phyloP scores from a whole-genome alignment of 2,888 invertebrate genomes.

The Ferrisia virgata region DNA sequence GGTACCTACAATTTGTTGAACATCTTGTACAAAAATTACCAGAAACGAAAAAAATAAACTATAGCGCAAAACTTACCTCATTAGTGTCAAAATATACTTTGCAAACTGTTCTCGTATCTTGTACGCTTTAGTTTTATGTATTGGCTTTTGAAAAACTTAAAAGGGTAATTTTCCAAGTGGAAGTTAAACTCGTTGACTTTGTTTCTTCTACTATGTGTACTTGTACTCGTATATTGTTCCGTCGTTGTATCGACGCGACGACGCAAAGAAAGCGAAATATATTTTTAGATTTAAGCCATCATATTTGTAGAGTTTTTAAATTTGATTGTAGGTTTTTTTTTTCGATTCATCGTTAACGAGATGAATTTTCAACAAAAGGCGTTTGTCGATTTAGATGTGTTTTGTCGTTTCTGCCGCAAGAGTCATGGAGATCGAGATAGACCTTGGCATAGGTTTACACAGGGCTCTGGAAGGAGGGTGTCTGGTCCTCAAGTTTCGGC shows the following conservation, averaged over 20 bases:
- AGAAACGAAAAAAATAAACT: slow-evolving; percentile 7
- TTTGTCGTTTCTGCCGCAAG: not conserved
- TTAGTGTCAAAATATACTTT: slow-evolving; percentile 32
- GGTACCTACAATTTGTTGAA: not conserved
- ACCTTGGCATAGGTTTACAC: no score
- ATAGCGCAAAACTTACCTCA: slow-evolving; percentile 24
- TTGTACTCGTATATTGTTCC: not conserved
- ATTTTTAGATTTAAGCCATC: not conserved
- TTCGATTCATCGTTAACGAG: slow-evolving; percentile 19
- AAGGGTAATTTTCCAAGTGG: slow-evolving; percentile 29
- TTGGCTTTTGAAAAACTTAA: slow-evolving; percentile 27
- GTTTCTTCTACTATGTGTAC: not conserved
- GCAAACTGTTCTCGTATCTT: not conserved
- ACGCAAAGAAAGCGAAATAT: not conserved
- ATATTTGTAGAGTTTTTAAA: slow-evolving; percentile 17
- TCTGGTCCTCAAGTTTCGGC: no score
- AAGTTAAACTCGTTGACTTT: slow-evolving; percentile 25
- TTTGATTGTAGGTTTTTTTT: slow-evolving; percentile 16
- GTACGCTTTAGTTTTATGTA: slow-evolving; percentile 28
- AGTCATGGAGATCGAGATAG: no score
- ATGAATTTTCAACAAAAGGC: not conserved
- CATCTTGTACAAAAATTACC: slow-evolving; percentile 7
- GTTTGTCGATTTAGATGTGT: slow-evolving; percentile 3
- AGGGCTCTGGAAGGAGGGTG: no score
- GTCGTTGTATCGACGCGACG: not conserved